Evolutionary conservation across 92 coral and sea anemone genomes (phyloP).

Genomic region (Plumapathes pennacea): DNA sequence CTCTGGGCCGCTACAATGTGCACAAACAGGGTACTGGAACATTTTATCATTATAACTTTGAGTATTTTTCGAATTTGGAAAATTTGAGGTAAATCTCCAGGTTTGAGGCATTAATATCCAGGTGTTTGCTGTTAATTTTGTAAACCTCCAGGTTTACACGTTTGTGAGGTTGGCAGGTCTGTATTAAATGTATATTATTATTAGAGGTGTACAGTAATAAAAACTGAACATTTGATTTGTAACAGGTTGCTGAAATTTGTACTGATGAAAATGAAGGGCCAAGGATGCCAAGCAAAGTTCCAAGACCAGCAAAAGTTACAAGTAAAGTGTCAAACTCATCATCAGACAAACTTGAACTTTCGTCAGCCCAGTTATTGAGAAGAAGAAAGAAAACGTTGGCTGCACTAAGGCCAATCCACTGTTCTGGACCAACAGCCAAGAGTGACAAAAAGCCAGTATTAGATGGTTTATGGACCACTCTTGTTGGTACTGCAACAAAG

Average conservation of each 20-base stretch:
- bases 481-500: constrained; percentile 20
- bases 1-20: too few species aligned
- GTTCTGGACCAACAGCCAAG: background rate
- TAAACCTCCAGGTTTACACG: too few species aligned
- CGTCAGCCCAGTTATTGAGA: constrained; percentile 28
- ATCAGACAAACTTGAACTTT: constrained; percentile 35
- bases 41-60: too few species aligned
- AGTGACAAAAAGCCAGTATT: constrained; percentile 15
- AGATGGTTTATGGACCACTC: constrained; percentile 23
- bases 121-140: too few species aligned
- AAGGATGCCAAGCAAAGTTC: constrained; percentile 5
- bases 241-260: constrained; percentile 9
- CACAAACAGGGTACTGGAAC: too few species aligned
- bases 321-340: too few species aligned
- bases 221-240: background rate
- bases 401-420: constrained; percentile 45
- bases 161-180: too few species aligned
- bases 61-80: too few species aligned
- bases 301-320: background rate
- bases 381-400: constrained; percentile 49
- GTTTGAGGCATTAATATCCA: too few species aligned
- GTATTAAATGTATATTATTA: too few species aligned
- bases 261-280: constrained; percentile 3
- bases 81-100: too few species aligned
- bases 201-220: too few species aligned